These are phyloP conservation scores for Lepidurus arcticus DNA, from an alignment of 1,140 invertebrate species.

Conservation along the genomic window DNA sequence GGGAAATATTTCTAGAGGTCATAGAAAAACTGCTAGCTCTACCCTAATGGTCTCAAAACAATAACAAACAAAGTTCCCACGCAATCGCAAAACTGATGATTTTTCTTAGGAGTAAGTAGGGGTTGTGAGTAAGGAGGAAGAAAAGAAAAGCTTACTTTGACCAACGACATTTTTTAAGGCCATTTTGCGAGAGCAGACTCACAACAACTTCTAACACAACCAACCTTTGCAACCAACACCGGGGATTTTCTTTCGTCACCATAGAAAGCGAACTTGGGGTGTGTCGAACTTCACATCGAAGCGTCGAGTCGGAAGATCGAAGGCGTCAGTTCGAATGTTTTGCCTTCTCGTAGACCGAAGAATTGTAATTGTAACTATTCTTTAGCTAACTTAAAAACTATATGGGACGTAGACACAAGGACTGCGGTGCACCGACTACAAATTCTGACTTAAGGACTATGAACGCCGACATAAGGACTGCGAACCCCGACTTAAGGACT, in stretches of 20 bases:
- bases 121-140: background rate
- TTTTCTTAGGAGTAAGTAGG: background rate
- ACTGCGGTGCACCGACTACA: too few species aligned
- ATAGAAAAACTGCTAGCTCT: too few species aligned
- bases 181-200: background rate
- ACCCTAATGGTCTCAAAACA: background rate
- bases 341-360: too few species aligned
- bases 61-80: background rate
- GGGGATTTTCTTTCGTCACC: background rate
- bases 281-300: background rate
- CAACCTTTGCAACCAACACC: slow-evolving; percentile 3
- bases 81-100: background rate
- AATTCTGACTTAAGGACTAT: too few species aligned
- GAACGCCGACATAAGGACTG: too few species aligned
- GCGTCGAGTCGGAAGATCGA: background rate
- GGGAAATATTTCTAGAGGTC: too few species aligned
- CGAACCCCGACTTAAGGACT: too few species aligned
- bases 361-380: too few species aligned
- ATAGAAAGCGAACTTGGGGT: background rate
- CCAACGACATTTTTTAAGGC: background rate
- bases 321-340: background rate
- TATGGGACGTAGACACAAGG: too few species aligned
- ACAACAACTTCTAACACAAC: background rate
- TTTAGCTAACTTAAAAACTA: too few species aligned
- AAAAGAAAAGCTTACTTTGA: background rate